Percentiles rank a stretch among this genome's conserved stretches.
These are phyloP conservation scores for Raja brachyura DNA, from an alignment of 2,113 vertebrate species.

Conservation along the genomic window DNA sequence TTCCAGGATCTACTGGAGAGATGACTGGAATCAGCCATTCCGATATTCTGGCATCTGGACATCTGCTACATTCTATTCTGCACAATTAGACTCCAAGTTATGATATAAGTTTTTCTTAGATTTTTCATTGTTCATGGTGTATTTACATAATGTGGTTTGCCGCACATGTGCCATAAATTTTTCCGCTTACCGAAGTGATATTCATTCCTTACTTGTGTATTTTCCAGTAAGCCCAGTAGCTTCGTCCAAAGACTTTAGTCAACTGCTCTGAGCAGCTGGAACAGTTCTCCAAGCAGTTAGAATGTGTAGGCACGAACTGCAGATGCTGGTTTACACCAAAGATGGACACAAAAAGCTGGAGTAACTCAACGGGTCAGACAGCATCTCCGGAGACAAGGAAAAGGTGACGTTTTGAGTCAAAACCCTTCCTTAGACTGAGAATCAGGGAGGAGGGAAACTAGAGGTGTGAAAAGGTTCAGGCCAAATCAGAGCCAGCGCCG, in stretches of 20 bases:
- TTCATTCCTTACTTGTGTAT: not conserved
- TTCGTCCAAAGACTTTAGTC: not conserved
- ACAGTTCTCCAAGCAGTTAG: not conserved
- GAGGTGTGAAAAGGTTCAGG: no score
- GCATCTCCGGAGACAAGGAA: no score
- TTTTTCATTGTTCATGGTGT: not conserved
- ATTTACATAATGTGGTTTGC: not conserved
- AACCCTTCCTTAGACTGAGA: no score
- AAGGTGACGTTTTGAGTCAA: no score
- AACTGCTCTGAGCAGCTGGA: not conserved
- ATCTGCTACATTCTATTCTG: not conserved
- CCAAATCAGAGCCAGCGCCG: no score
- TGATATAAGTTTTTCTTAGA: not conserved
- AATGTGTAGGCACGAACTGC: no score
- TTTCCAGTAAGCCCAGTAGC: not conserved
- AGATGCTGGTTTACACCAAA: no score
- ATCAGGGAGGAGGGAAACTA: no score
- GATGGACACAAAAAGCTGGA: no score
- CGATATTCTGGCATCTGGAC: not conserved
- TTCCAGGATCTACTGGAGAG: not conserved
- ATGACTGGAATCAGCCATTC: not conserved
- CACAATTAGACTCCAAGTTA: not conserved
- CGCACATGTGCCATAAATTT: not conserved
- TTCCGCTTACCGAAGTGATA: not conserved
- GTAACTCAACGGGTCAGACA: no score